Evolutionary conservation across 2,797 vertebrate species (phyloP).

Genomic region (Ctenosaura bakeri): DNA sequence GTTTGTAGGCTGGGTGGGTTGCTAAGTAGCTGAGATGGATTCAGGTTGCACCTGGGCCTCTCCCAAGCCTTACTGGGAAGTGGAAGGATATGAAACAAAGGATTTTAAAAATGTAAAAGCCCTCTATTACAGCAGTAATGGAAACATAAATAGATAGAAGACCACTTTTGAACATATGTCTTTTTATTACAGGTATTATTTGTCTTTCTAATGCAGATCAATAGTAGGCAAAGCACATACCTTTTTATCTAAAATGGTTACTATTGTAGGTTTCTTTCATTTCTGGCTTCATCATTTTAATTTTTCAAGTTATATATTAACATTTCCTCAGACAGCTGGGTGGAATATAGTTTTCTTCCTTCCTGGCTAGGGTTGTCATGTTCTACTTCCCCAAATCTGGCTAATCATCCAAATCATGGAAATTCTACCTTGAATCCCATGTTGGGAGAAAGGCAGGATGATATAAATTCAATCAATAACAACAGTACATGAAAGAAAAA

Average conservation of each 20-base stretch:
- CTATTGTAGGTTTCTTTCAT: slow-evolving; percentile 39
- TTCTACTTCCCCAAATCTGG: no score
- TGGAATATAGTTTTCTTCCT: slow-evolving; percentile 43
- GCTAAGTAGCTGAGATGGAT: no score
- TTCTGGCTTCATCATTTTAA: slow-evolving; percentile 32
- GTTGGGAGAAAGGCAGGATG: no score
- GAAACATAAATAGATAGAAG: slow-evolving; percentile 4
- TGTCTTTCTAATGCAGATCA: not conserved
- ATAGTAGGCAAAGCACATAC: not conserved
- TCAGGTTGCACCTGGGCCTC: no score
- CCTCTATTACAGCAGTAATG: not conserved
- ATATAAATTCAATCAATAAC: no score
- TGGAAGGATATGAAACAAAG: no score
- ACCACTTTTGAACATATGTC: not conserved
- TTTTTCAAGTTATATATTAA: slow-evolving; percentile 68
- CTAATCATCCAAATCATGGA: no score
- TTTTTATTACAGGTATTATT: slow-evolving; percentile 17
- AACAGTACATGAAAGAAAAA: no score
- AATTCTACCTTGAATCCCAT: no score
- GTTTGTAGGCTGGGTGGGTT: no score
- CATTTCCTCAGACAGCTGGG: slow-evolving; percentile 31
- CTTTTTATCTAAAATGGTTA: slow-evolving; percentile 13
- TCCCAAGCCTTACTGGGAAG: no score
- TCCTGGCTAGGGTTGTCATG: not conserved
- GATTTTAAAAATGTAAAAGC: no score